These are phyloP conservation scores for Galleria mellonella DNA, from an alignment of 1,140 invertebrate genomes.

Conservation along the genomic window DNA sequence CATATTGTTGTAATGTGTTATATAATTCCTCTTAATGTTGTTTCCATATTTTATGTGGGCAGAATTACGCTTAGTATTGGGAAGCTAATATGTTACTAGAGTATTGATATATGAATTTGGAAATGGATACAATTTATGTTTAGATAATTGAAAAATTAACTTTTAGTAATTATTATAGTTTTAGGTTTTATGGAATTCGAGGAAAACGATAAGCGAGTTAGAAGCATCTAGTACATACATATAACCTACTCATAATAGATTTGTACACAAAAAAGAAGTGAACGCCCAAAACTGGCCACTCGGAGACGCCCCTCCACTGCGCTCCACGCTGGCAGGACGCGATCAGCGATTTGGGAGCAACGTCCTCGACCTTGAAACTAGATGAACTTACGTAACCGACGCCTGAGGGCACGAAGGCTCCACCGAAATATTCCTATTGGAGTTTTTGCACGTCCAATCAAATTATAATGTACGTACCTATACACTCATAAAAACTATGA, in stretches of 20 bases:
- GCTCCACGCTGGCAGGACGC: conserved; percentile 52
- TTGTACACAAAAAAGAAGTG: conserved; percentile 39
- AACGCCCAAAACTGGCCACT: conserved; percentile 46
- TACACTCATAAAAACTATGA: conserved; percentile 6
- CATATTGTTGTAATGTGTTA: no score
- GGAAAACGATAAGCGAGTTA: no score
- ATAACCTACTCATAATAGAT: neutral
- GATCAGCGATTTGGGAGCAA: conserved; percentile 69
- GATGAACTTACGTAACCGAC: conserved; percentile 68
- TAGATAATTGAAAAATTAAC: no score
- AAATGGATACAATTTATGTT: no score
- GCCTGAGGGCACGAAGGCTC: conserved; percentile 43
- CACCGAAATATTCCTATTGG: conserved; percentile 53
- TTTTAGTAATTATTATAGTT: no score
- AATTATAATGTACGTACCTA: conserved; percentile 21
- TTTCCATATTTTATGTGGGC: no score
- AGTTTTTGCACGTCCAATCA: conserved; percentile 59
- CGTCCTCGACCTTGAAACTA: conserved; percentile 68
- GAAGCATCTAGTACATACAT: neutral
- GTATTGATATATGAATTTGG: no score
- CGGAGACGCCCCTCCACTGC: conserved; percentile 30
- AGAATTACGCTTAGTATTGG: no score
- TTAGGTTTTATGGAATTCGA: no score
- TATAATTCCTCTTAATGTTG: no score
- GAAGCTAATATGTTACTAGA: no score